phyloP scores from a whole-genome alignment of 2,888 invertebrate species.

The Melinaea menophilus region DNA sequence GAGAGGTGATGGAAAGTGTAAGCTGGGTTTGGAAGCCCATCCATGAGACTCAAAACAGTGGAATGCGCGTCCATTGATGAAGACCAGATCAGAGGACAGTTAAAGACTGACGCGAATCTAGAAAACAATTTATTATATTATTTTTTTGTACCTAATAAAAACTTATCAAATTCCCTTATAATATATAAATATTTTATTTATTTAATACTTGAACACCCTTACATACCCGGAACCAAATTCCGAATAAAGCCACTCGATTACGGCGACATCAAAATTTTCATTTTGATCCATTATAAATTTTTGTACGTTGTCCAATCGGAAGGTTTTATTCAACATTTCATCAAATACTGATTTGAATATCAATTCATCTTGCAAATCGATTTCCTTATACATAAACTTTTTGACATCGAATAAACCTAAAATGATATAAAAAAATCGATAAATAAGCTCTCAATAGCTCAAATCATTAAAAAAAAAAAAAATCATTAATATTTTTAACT shows the following conservation, averaged over 20 bases:
- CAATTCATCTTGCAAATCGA: conserved; percentile 20
- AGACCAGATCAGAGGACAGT: conserved; percentile 11
- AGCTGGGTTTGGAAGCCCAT: conserved; percentile 6
- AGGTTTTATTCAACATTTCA: conserved; percentile 19
- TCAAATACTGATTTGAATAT: conserved; percentile 12
- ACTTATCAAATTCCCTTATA: neutral
- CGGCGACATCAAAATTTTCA: conserved; percentile 32
- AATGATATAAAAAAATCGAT: conserved; percentile 9
- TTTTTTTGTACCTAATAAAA: too few species aligned
- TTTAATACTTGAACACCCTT: neutral
- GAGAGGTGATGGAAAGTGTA: neutral
- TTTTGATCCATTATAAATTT: conserved; percentile 28
- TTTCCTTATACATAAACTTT: conserved; percentile 17
- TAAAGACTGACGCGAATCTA: conserved; percentile 10
- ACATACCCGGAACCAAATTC: conserved; percentile 34
- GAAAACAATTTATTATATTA: neutral
- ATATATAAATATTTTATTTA: neutral
- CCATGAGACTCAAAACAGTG: neutral
- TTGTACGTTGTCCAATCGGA: conserved; percentile 17
- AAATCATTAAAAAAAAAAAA: too few species aligned
- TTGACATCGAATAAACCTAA: conserved; percentile 27
- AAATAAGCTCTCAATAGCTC: neutral
- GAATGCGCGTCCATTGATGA: conserved; percentile 4
- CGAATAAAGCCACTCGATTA: conserved; percentile 33
- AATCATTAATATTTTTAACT: too few species aligned